Conservation (phyloP, 1,140 invertebrate species). For the Cyphomyrmex costatus region DNA sequence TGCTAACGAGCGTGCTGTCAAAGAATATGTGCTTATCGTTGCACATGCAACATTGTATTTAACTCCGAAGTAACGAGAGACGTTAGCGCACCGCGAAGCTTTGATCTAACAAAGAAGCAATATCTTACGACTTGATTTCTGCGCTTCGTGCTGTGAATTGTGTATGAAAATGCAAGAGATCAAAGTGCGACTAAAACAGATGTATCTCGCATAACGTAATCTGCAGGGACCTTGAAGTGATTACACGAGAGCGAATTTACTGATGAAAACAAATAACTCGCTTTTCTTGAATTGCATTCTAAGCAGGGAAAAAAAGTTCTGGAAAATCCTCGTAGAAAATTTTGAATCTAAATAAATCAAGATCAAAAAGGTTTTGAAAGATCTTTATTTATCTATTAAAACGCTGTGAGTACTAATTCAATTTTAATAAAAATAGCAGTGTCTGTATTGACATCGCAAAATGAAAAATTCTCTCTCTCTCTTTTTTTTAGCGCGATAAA, state of each 20-base stretch:
- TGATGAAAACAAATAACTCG: neutral
- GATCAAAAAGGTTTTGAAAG: neutral
- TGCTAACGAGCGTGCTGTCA: neutral
- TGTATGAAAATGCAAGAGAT: slow-evolving; percentile 12
- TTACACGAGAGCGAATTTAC: neutral
- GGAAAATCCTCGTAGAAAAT: neutral
- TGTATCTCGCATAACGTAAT: slow-evolving; percentile 28
- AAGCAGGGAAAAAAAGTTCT: neutral
- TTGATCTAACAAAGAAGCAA: slow-evolving; percentile 12
- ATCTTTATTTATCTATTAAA: neutral
- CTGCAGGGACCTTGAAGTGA: slow-evolving; percentile 12
- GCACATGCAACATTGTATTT: neutral
- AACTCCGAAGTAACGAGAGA: neutral
- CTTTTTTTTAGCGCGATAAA: neutral
- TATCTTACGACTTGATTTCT: slow-evolving; percentile 25
- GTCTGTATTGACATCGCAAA: too few species aligned
- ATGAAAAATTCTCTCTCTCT: neutral
- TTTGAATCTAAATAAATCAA: neutral
- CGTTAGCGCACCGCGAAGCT: neutral
- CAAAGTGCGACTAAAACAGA: slow-evolving; percentile 29
- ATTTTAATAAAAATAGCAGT: neutral
- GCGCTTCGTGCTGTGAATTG: neutral
- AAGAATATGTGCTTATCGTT: neutral
- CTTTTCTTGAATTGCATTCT: neutral
- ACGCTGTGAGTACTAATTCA: neutral